A percentile compares a stretch with the other conserved stretches of the same genome.
phyloP scores from a whole-genome alignment of 2,797 vertebrate genomes.

The Perodicticus potto region DNA sequence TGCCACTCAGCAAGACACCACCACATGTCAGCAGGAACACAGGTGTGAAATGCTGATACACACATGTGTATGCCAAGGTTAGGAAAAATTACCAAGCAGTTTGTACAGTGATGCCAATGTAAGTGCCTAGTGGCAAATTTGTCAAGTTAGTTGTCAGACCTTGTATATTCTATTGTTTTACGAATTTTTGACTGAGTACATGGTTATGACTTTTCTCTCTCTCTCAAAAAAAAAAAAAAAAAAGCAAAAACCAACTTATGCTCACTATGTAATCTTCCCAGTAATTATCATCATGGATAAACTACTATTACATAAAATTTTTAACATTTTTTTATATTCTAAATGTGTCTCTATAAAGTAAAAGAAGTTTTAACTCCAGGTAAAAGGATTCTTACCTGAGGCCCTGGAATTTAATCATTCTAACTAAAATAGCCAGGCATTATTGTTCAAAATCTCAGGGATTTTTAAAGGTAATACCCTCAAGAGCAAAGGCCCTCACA shows the following conservation, averaged over 20 bases:
- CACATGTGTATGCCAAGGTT: no score
- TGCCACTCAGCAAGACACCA: no score
- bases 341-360: not conserved
- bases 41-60: no score
- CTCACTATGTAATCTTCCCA: not conserved
- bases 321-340: not conserved
- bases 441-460: constrained; percentile 29
- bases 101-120: no score
- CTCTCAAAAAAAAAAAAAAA: not conserved
- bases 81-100: no score
- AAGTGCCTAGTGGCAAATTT: no score
- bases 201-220: not conserved
- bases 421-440: not conserved
- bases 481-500: not conserved
- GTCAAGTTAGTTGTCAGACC: no score
- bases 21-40: no score
- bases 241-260: not conserved
- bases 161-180: not conserved
- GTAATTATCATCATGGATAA: not conserved
- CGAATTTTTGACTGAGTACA: constrained; percentile 4
- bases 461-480: not conserved
- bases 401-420: constrained; percentile 27
- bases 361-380: not conserved
- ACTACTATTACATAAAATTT: not conserved
- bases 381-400: constrained; percentile 30